Evolutionary conservation across 2,797 vertebrate species (phyloP).

Genomic region (Yasuhikotakia modesta): DNA sequence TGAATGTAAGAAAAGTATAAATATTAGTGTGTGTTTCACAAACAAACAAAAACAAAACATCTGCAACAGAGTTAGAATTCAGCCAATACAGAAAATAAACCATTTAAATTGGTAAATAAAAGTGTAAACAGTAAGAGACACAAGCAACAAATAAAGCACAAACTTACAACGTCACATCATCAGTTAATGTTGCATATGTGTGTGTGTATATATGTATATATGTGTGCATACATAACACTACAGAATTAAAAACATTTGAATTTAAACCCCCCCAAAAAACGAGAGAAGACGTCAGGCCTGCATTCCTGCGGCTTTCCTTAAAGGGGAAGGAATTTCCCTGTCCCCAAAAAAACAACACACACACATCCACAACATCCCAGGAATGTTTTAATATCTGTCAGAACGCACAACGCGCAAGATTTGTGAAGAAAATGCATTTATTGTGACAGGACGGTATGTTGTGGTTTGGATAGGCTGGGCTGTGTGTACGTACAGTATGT

Average conservation of each 20-base stretch:
- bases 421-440: constrained; percentile 35
- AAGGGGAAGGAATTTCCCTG: constrained; percentile 78
- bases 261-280: constrained; percentile 55
- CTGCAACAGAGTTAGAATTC: background rate
- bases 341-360: constrained; percentile 70
- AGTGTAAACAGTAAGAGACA: too few relatives aligned
- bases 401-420: constrained; percentile 46
- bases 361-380: constrained; percentile 70
- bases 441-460: constrained; percentile 32
- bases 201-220: too few relatives aligned
- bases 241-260: background rate
- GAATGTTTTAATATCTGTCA: constrained; percentile 75
- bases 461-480: constrained; percentile 20
- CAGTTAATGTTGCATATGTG: too few relatives aligned
- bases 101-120: too few relatives aligned
- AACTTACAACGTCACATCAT: too few relatives aligned
- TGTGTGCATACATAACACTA: background rate
- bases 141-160: background rate
- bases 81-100: background rate
- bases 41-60: background rate
- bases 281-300: constrained; percentile 77
- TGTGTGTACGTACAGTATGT: background rate
- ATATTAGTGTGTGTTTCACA: too few relatives aligned
- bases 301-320: constrained; percentile 88
- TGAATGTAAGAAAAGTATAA: too few relatives aligned